These are phyloP conservation scores for Eidolon helvum DNA, from an alignment of 2,113 vertebrate species.

Conservation along the genomic window DNA sequence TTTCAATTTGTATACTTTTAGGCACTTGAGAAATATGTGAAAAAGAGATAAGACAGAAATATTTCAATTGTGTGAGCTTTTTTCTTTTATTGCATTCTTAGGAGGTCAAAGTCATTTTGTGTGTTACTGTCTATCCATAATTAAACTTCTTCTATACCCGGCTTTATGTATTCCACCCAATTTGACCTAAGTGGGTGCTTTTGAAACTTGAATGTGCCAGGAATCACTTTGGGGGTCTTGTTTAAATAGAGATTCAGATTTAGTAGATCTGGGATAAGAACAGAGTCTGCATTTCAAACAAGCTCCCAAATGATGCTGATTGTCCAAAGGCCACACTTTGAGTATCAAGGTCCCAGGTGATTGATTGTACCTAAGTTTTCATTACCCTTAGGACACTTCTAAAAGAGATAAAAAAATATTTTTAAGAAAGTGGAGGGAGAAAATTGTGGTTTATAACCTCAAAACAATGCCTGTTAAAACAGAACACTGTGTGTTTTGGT, in stretches of 20 bases:
- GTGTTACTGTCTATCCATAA: background rate
- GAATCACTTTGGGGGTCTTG: background rate
- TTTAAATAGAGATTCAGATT: background rate
- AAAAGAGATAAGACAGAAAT: background rate
- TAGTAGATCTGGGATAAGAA: background rate
- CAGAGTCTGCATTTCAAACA: background rate
- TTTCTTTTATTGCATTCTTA: background rate
- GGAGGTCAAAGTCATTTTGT: background rate
- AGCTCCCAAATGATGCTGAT: too few species aligned
- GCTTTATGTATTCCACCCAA: background rate
- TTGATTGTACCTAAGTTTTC: background rate
- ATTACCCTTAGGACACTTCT: background rate
- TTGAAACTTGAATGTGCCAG: background rate
- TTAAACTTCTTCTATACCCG: background rate
- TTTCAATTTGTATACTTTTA: background rate
- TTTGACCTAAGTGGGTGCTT: background rate
- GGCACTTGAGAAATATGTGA: background rate
- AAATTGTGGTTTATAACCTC: background rate
- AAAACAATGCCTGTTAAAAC: slow-evolving; percentile 5
- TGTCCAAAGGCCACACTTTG: background rate
- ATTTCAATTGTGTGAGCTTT: background rate
- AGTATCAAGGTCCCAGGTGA: background rate
- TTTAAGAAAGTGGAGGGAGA: background rate
- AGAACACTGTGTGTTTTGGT: background rate
- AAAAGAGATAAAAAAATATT: background rate